A percentile compares a stretch with the other conserved stretches of the same genome.
Evolutionary conservation across 2,888 invertebrate genomes (phyloP).

Genomic region (Eupithecia tripunctaria): DNA sequence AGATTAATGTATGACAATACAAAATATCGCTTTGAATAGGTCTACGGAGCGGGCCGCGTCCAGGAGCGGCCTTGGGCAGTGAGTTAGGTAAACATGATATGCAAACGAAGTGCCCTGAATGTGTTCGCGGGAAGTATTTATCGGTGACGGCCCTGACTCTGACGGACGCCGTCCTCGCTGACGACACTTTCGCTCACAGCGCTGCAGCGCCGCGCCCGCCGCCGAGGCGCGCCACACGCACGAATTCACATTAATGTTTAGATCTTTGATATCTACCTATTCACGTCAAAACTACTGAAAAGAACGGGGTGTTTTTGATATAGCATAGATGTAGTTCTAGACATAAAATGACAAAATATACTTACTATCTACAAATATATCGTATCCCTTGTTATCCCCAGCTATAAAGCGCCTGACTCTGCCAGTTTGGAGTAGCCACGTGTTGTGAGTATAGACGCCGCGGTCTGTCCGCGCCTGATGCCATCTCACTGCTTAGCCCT

Average conservation of each 20-base stretch:
- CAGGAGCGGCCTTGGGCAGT: not conserved
- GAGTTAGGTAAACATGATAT: not conserved
- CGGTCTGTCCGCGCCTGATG: not conserved
- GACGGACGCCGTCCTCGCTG: not conserved
- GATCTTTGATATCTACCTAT: not conserved
- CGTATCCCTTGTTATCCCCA: not conserved
- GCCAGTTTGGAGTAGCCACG: not conserved
- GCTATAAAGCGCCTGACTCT: not conserved
- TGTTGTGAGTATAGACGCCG: not conserved
- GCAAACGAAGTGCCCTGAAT: constrained; percentile 27
- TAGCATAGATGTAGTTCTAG: not conserved
- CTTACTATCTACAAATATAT: not conserved
- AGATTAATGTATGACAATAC: not conserved
- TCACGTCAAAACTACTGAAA: not conserved
- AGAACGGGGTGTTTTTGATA: not conserved
- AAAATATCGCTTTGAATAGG: not conserved
- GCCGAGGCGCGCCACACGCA: not conserved
- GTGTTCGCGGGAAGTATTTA: constrained; percentile 18
- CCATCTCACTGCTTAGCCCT: not conserved
- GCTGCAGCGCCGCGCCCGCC: not conserved
- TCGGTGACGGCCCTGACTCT: constrained; percentile 8
- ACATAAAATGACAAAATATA: not conserved
- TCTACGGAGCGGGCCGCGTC: not conserved
- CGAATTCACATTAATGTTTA: not conserved
- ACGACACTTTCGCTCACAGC: not conserved